These are phyloP conservation scores for Merops nubicus DNA, from an alignment of 2,113 vertebrate species.

Conservation along the genomic window DNA sequence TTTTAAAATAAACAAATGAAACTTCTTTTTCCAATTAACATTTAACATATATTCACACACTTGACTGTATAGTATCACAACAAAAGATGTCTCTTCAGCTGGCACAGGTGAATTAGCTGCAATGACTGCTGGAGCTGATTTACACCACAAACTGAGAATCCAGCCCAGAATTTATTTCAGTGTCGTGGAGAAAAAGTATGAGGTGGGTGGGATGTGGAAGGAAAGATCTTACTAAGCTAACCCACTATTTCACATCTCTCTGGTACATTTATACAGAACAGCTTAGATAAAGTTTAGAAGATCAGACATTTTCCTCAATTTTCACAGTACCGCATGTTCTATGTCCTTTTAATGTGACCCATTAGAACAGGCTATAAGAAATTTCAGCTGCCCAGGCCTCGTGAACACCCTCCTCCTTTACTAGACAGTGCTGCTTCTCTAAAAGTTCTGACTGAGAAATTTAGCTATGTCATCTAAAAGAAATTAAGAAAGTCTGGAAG, in stretches of 20 bases:
- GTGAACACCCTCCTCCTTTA: not conserved
- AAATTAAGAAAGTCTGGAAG: not conserved
- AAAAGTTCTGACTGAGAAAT: conserved; percentile 36
- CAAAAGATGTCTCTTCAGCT: conserved; percentile 43
- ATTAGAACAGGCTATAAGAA: not conserved
- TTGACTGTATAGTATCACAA: conserved; percentile 13
- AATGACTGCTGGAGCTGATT: not conserved
- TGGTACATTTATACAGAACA: not conserved
- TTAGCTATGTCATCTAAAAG: not conserved
- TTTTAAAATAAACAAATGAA: conserved; percentile 24
- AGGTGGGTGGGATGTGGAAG: not conserved
- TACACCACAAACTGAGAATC: conserved; percentile 40
- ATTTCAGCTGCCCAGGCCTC: not conserved
- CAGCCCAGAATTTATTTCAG: not conserved
- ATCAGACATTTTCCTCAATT: not conserved
- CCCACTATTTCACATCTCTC: not conserved
- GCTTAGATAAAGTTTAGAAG: conserved; percentile 6
- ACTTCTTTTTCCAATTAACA: conserved; percentile 1
- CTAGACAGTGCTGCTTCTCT: not conserved
- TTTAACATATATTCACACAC: conserved; percentile 13
- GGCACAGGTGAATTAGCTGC: not conserved
- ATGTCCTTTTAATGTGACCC: conserved; percentile 37
- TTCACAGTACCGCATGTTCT: not conserved
- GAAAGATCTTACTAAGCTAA: not conserved
- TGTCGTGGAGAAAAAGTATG: not conserved